Base-by-base conservation (phyloP, 2,797 vertebrate genomes). In the Artibeus jamaicensis region DNA sequence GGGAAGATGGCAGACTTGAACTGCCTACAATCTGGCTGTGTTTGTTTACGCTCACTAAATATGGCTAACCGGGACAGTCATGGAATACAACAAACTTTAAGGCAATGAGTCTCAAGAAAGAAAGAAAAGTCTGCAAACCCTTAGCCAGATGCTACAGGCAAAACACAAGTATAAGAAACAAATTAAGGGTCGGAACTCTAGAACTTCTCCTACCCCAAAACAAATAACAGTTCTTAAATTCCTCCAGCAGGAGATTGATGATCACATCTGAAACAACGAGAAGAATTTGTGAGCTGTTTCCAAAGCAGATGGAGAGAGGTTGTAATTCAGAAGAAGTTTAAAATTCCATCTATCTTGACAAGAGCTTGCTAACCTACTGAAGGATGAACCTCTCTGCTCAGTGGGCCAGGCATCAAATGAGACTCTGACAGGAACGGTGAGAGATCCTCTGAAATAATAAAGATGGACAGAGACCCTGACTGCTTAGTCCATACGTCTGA, bases 281-380 rank as follows among this genome's bases (percentile, higher is more conserved):
- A 77, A 90, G 95, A 88, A 96, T 94, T 89, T 96, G 92, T 78
- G 89, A 97, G 86, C 81, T 96, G 70, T 93, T 97, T 96, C 81
- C 70, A 94, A 94, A 96, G 82, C 57, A 95, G 86, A 95, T 48
- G 44, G 77, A 91, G 76, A 96, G 71, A 79, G 44, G n/a, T 48
- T 32, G 6, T 9, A 73, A 67, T 94, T 95, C 93, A 81, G 59
- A 79, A 55, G 42, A 70, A 53, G 86, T 57, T 76, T 79, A 82
- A 87, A 96, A 78, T 91, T 79, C 59, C 71, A 93, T 95, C 78
- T 73, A 89, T 93, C 83, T 93, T 91, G 76, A 96, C 76, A 91
- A 87, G 67, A 91, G 50, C 62, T 74, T 95, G 48, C 90, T 88
- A 89, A 95, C 32, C 0, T 22, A n/a, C 44, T 89, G 39, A 93